Conservation (phyloP, 1,140 invertebrate genomes). For the Aphis craccivora region DNA sequence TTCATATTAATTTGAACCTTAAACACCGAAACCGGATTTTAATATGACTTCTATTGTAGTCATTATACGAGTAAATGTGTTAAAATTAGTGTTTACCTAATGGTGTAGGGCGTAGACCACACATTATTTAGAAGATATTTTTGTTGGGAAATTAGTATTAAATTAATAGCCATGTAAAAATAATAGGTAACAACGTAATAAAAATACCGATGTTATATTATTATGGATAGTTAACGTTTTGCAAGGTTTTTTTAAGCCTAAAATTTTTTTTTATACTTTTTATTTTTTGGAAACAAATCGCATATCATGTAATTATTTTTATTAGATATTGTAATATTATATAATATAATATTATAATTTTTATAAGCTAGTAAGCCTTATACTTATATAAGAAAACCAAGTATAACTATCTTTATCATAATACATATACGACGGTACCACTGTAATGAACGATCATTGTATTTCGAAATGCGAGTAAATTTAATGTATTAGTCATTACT, state of each 20-base stretch:
- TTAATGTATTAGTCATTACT: neutral
- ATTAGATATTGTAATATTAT: neutral
- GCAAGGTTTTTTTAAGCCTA: neutral
- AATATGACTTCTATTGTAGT: neutral
- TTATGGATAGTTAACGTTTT: neutral
- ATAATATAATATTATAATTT: neutral
- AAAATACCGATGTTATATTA: neutral
- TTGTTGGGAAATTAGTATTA: neutral
- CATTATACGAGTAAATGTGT: neutral
- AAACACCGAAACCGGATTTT: neutral
- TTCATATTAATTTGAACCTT: neutral
- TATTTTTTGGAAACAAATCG: neutral
- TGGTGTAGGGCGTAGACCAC: neutral
- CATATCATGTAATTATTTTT: neutral
- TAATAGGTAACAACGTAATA: neutral
- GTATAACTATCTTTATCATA: neutral
- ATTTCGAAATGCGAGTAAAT: neutral
- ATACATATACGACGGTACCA: neutral
- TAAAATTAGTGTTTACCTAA: neutral
- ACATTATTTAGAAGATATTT: neutral
- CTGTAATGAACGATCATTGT: neutral
- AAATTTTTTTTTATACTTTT: neutral
- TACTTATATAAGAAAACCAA: neutral
- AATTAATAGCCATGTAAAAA: neutral
- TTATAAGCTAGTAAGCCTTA: no score